Evolutionary conservation across 2,113 vertebrate species (phyloP), one percentile per base, ranked within the genome.

Genomic region (Cynocephalus volans): DNA sequence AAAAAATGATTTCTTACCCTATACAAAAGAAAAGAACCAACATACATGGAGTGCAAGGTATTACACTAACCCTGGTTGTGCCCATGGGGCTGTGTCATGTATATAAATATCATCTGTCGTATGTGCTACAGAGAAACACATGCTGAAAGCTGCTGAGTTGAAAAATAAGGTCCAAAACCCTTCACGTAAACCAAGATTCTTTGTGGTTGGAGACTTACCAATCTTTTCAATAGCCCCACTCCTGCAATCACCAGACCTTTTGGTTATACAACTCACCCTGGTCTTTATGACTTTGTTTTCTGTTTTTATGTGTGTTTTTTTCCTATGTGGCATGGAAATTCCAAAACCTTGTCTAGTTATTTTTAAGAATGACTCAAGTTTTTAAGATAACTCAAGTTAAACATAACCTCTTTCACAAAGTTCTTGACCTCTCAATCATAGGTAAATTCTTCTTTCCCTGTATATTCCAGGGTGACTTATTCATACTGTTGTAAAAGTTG

Each of bases 321-420:
- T 28, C 58, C 9, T 82, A 26, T 95, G 26, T 79, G 54, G 36
- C 13, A 48, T 62, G 10, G 23, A 12, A 90, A 69, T 93, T 93
- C 62, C 19, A 56, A 75, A 90, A 79, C 56, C 65, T 62, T 89
- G 36, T 94, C 24, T 28, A 91, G 45, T 87, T 9, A 70, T 90
- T 76, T 88, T 93, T 87, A 90, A 93, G 41, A 90, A 95, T 67
- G 48, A 67, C 56, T 64, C 69, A 56, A 52, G 67, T 96, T 87
- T 64, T 89, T 81, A 56, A 96, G 41, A 41, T 41, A 92, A 73
- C 48, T 95, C n/a, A 81, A 81, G 26, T 85, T 79, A 75, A 96
- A 64, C 23, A 8, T 86, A 81, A 76, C 70, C 86, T 76, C 12
- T 90, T 92, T 90, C 65, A 85, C 28, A 73, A 91, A 81, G 62